phyloP scores from a whole-genome alignment of 2,888 invertebrate species.

The Coelopa pilipes region DNA sequence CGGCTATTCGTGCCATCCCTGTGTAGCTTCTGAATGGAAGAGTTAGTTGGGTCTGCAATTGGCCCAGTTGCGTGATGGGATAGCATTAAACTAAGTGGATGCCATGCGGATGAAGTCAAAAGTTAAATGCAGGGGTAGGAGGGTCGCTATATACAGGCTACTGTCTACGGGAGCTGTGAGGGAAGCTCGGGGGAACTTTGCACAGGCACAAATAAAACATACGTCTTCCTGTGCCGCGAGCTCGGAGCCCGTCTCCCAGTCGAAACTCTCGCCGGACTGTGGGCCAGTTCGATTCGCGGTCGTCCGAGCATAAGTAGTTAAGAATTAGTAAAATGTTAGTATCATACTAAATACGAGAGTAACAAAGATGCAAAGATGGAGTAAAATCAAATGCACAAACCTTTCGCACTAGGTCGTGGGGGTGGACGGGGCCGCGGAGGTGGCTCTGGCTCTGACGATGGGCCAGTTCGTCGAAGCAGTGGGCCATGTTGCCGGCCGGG shows the following conservation, averaged over 20 bases:
- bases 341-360: background rate
- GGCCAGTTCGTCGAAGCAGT: constrained; percentile 57
- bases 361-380: background rate
- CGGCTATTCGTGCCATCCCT: no score
- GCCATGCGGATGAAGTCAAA: background rate
- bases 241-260: background rate
- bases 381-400: background rate
- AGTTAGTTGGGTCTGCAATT: constrained; percentile 33
- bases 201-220: background rate
- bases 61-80: constrained; percentile 46
- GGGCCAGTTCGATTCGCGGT: background rate
- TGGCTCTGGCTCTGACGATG: constrained; percentile 50
- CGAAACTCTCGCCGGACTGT: no score
- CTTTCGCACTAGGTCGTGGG: background rate
- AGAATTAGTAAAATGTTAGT: constrained; percentile 5
- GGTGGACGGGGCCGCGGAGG: constrained; percentile 33
- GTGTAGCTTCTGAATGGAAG: background rate
- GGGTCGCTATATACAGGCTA: background rate
- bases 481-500: constrained; percentile 53
- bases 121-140: background rate
- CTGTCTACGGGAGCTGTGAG: background rate
- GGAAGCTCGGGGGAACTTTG: background rate
- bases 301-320: background rate
- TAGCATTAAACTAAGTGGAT: constrained; percentile 23
- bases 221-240: background rate